A percentile compares a stretch with the other conserved stretches of the same genome.
Evolutionary conservation across 2,888 invertebrate species (phyloP).

Genomic region (Halictus quadricinctus): DNA sequence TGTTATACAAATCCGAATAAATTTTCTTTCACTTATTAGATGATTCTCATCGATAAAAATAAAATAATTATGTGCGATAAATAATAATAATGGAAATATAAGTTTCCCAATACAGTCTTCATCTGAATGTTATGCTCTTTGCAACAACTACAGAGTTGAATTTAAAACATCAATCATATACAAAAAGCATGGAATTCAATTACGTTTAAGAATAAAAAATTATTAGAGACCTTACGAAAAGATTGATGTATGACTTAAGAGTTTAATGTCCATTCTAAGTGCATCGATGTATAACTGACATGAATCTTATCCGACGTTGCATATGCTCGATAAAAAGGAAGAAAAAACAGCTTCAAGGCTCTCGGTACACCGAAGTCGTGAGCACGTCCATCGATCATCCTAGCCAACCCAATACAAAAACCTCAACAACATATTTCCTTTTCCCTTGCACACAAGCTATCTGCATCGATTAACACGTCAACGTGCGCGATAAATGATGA

Average conservation of each 20-base stretch:
- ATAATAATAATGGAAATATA: neutral
- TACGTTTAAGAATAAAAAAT: neutral
- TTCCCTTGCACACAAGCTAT: neutral
- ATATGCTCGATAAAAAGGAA: neutral
- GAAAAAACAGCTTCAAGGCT: neutral
- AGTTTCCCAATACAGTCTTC: neutral
- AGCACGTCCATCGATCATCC: constrained; percentile 3
- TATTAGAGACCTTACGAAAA: neutral
- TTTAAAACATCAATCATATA: neutral
- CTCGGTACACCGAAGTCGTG: neutral
- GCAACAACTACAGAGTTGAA: neutral
- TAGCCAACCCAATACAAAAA: neutral
- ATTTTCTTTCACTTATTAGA: neutral
- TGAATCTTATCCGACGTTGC: neutral
- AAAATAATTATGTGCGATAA: neutral
- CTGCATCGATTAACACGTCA: neutral
- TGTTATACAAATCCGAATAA: neutral
- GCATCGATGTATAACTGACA: neutral
- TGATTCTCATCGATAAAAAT: too few relatives aligned
- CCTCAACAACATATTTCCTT: neutral
- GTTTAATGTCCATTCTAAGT: neutral
- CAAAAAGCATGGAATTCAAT: neutral
- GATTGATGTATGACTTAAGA: neutral
- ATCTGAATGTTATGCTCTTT: neutral
- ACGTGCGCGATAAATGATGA: neutral